Conservation (phyloP, 2,113 vertebrate species). For the Charina bottae region DNA sequence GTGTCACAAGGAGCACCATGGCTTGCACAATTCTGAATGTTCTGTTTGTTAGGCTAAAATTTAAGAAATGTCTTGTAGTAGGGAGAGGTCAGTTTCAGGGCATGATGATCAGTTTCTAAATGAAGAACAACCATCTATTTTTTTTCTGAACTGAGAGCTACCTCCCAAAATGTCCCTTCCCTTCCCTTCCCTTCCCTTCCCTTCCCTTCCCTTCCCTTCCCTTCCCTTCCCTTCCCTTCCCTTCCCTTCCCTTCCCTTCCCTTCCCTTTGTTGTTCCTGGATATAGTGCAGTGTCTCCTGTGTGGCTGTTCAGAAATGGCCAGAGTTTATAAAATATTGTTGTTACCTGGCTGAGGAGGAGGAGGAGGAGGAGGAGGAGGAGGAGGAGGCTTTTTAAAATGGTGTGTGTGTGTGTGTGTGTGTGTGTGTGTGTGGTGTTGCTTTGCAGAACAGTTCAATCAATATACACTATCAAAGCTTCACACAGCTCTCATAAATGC, state of each 20-base stretch:
- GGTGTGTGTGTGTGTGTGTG: background rate
- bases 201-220: background rate
- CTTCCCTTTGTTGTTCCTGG: background rate
- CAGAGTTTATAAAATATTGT: background rate
- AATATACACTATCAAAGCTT: background rate
- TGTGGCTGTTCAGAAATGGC: background rate
- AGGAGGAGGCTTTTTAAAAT: background rate
- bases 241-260: no score
- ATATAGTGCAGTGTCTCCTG: background rate
- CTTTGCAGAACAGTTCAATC: no score
- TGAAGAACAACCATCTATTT: background rate
- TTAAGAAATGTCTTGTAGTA: background rate
- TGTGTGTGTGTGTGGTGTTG: background rate
- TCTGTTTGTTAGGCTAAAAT: background rate
- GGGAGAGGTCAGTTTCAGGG: background rate
- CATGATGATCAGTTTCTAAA: background rate
- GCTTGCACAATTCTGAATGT: background rate
- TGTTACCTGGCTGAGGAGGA: background rate
- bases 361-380: background rate
- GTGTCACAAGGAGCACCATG: background rate
- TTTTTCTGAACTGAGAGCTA: background rate
- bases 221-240: no score
- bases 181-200: no score
- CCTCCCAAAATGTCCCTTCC: background rate
- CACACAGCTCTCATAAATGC: background rate